A percentile compares a stretch with the other conserved stretches of the same genome.
Conservation (phyloP, 2,888 invertebrate genomes). For the Vesta saturnalis region DNA sequence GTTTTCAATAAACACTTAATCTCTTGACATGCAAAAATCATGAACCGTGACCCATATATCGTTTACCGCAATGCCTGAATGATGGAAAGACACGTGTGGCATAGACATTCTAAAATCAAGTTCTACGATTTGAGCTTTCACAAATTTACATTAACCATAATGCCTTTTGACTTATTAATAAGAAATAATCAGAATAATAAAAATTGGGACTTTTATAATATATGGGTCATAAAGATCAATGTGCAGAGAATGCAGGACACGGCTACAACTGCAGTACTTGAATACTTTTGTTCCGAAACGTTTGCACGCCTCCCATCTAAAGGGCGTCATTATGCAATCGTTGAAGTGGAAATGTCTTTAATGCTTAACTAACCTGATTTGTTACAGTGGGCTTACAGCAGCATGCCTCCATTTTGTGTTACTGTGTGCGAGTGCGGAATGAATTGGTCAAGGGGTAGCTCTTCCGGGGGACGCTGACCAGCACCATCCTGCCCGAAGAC, state of each 20-base stretch:
- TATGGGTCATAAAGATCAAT: conserved; percentile 53
- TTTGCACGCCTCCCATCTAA: not conserved
- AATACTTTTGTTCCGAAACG: not conserved
- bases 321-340: conserved; percentile 24
- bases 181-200: no score
- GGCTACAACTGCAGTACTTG: conserved; percentile 24
- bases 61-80: conserved; percentile 26
- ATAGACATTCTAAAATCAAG: conserved; percentile 1
- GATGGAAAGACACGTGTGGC: conserved; percentile 27
- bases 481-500: conserved; percentile 43
- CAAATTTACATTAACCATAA: not conserved
- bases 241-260: conserved; percentile 39
- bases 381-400: conserved; percentile 58
- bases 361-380: conserved; percentile 57
- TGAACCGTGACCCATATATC: conserved; percentile 17
- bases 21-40: conserved; percentile 16
- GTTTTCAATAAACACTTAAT: conserved; percentile 13
- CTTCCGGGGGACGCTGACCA: conserved; percentile 48
- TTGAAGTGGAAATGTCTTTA: conserved; percentile 21
- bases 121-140: not conserved
- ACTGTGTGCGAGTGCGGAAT: conserved; percentile 51
- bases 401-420: conserved; percentile 56
- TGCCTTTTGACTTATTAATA: not conserved
- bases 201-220: conserved; percentile 31
- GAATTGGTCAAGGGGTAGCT: conserved; percentile 48